Evolutionary conservation across 2,797 vertebrate genomes (phyloP).

Genomic region (Acropternis orthonyx): DNA sequence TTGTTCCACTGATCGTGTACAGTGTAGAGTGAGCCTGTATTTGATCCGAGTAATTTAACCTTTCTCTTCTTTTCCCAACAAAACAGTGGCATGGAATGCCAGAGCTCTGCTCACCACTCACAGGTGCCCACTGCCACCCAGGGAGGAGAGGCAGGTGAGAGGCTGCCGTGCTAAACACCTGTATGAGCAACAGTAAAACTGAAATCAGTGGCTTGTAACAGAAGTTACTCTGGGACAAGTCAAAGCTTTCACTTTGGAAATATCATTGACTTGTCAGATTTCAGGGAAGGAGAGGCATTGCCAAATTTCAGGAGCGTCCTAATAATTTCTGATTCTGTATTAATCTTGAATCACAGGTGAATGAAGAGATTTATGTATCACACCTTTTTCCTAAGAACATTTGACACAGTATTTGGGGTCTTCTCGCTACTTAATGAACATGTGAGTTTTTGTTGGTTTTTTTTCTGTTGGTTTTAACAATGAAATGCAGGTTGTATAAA

Average conservation of each 20-base stretch:
- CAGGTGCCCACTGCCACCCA: rapidly evolving
- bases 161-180: background rate
- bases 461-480: background rate
- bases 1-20: background rate
- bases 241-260: background rate
- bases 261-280: background rate
- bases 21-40: background rate
- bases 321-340: background rate
- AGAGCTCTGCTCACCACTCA: background rate
- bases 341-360: background rate
- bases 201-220: background rate
- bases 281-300: background rate
- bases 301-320: background rate
- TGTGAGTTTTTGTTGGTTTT: background rate
- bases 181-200: rapidly evolving
- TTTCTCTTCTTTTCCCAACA: background rate
- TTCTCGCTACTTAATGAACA: background rate
- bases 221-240: background rate
- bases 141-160: background rate
- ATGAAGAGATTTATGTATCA: background rate
- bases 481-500: background rate
- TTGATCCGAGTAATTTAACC: background rate
- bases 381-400: background rate
- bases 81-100: rapidly evolving
- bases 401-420: too few species aligned